Percentiles rank a stretch among this genome's conserved stretches.
Evolutionary conservation across 2,888 invertebrate species (phyloP).

Genomic region (Stenodera caucasica): DNA sequence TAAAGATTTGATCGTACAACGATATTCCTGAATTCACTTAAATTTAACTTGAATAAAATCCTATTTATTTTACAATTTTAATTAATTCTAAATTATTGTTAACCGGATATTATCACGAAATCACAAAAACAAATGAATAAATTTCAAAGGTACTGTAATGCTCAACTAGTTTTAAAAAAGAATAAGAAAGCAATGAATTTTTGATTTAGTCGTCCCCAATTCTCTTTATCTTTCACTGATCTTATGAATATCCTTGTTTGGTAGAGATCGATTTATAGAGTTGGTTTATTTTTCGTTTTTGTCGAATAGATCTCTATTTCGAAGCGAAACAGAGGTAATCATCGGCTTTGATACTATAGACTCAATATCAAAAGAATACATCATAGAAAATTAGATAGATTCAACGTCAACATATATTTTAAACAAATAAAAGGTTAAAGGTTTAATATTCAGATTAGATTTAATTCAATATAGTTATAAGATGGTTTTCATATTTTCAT

Average conservation of each 20-base stretch:
- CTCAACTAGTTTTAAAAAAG: slow-evolving; percentile 2
- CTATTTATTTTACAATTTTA: too few relatives aligned
- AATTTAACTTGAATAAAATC: slow-evolving; percentile 21
- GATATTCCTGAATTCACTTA: slow-evolving; percentile 30
- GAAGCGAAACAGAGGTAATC: slow-evolving; percentile 6
- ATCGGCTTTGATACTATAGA: neutral
- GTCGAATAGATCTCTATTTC: neutral
- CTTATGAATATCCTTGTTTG: slow-evolving; percentile 23
- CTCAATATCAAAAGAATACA: neutral
- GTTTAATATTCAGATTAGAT: neutral
- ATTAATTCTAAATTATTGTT: too few relatives aligned
- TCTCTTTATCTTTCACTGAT: slow-evolving; percentile 23
- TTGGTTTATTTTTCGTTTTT: slow-evolving; percentile 14
- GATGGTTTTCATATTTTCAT: neutral
- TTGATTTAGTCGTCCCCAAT: slow-evolving; percentile 21
- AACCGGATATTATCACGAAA: too few relatives aligned
- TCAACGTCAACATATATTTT: neutral
- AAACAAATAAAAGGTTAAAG: too few relatives aligned
- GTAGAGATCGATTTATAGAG: slow-evolving; percentile 18
- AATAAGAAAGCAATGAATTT: slow-evolving; percentile 25
- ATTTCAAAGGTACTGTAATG: neutral
- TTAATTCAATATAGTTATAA: neutral
- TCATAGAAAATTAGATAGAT: neutral
- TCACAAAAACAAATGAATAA: neutral
- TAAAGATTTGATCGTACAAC: slow-evolving; percentile 33